phyloP scores from a whole-genome alignment of 1,140 invertebrate genomes.

The Bombus impatiens region DNA sequence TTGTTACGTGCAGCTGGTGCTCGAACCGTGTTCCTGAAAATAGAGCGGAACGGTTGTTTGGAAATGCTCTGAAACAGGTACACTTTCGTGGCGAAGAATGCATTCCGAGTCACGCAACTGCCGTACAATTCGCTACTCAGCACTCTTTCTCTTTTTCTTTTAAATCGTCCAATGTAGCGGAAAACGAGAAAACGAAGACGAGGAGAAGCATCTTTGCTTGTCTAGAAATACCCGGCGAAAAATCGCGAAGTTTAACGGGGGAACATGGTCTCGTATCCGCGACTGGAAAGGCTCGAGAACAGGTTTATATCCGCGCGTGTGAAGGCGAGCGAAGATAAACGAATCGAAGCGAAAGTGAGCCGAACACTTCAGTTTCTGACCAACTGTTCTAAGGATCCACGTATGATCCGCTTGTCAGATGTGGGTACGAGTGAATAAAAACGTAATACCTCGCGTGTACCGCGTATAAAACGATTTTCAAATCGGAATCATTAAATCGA shows the following conservation, averaged over 20 bases:
- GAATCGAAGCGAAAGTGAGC: slow-evolving; percentile 51
- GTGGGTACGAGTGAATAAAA: background rate
- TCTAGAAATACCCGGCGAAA: background rate
- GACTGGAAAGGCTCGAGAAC: slow-evolving; percentile 34
- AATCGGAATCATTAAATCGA: background rate
- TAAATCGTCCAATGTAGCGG: too few species aligned
- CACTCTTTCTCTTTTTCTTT: too few species aligned
- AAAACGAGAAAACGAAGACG: background rate
- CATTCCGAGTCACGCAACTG: background rate
- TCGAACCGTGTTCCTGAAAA: slow-evolving; percentile 6
- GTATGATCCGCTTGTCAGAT: background rate
- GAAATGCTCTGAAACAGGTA: background rate
- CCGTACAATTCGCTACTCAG: background rate
- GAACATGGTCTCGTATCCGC: background rate
- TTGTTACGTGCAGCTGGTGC: background rate
- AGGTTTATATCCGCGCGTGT: slow-evolving; percentile 41
- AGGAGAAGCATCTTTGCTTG: background rate
- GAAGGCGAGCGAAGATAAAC: slow-evolving; percentile 41
- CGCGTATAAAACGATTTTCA: background rate
- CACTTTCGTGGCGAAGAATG: background rate
- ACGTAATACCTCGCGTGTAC: background rate
- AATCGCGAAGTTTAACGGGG: background rate
- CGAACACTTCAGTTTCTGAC: slow-evolving; percentile 42
- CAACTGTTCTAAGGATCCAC: slow-evolving; percentile 26
- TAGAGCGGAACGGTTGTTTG: slow-evolving; percentile 29